Base-by-base conservation (phyloP, 2,113 vertebrate genomes). In the Crotophaga sulcirostris region DNA sequence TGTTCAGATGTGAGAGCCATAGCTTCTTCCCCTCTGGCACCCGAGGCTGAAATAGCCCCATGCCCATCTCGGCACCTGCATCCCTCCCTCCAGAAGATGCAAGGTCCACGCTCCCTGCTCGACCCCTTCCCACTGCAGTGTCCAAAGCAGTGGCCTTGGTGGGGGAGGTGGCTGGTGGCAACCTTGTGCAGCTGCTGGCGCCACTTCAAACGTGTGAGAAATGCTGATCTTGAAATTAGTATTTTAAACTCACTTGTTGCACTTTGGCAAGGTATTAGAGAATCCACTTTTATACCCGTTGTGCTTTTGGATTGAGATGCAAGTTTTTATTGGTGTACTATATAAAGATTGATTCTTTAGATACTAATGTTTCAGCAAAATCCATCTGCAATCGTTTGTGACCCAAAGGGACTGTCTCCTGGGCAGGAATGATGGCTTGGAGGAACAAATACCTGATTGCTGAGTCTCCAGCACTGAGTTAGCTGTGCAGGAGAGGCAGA, bases 1-100 rank as follows among this genome's bases (percentile, higher is more conserved):
- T 9, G 28, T 3, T 1, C 21, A 31, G 21, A 14, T 16, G 16
- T 16, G 21, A 33, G 34, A 25, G 58, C 74, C 12, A n/a, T n/a
- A n/a, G 16, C 31, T 44, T n/a, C 34, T 51, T 77, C 44, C 20
- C 58, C 21, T 51, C 12, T 8, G 13, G 45, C 74, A 14, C 21
- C 25, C 2, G 2, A 25, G 28, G 34, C 28, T 33, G 38, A 0
- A 2, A 28, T 8, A 34, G 45, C 28, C 28, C 16, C 4, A 2
- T 62, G 56, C 21, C 1, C 2, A 16, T 29, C 44, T 76, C n/a
- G 24, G 15, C 15, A 14, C 26, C 24, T 1, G 2, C 11, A 44
- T 38, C 26, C 2, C 3, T 60, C n/a, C 55, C 19, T 38, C 73
- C 28, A 10, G 16, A 9, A 47, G 42, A 34, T 0, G 2, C 26